phyloP scores from a whole-genome alignment of 2,113 vertebrate genomes.

The Podarcis raffonei region DNA sequence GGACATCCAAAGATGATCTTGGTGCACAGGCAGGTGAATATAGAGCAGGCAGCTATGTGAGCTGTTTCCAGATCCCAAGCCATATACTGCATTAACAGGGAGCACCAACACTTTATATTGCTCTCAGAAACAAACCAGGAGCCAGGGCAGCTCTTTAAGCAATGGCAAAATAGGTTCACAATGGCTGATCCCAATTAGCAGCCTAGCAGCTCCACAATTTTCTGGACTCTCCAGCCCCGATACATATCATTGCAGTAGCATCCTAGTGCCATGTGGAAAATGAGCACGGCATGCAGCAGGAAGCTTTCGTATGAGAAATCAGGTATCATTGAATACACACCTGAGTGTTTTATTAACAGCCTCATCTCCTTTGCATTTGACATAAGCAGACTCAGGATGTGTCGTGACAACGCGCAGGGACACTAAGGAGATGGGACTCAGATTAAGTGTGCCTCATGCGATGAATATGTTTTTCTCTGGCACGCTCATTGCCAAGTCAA shows the following conservation, averaged over 20 bases:
- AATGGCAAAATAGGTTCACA: background rate
- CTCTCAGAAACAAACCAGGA: background rate
- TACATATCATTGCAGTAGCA: background rate
- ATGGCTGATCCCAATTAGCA: background rate
- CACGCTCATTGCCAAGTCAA: background rate
- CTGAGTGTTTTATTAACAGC: background rate
- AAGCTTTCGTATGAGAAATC: background rate
- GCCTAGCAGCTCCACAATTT: background rate
- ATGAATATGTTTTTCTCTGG: background rate
- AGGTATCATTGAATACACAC: background rate
- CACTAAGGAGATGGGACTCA: background rate
- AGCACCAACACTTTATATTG: background rate
- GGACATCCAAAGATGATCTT: background rate
- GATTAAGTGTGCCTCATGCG: background rate
- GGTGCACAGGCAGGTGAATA: background rate
- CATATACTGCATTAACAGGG: no score
- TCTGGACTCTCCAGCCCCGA: background rate
- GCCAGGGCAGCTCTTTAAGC: background rate
- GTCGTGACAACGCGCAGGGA: no score
- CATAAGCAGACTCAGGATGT: background rate
- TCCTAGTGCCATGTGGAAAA: background rate
- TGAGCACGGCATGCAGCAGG: background rate
- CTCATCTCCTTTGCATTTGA: background rate
- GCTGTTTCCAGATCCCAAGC: background rate
- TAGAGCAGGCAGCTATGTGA: background rate